Percentiles rank a stretch among this genome's conserved stretches.
Evolutionary conservation across 2,113 vertebrate genomes (phyloP).

Genomic region (Cathartes aura): DNA sequence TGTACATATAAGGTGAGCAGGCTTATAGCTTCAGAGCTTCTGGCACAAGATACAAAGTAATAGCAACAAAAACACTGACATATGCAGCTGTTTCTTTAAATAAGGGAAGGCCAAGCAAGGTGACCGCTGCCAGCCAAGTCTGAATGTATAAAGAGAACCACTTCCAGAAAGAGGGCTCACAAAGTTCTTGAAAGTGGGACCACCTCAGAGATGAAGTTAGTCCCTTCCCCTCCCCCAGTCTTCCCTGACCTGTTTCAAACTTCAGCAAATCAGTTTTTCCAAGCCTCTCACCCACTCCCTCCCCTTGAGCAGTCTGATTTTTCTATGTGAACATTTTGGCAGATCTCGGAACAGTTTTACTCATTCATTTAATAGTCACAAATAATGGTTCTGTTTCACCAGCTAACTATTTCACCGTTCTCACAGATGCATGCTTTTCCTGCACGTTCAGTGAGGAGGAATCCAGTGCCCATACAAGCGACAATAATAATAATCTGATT

Average conservation of each 20-base stretch:
- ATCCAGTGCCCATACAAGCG: not conserved
- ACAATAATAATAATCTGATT: not conserved
- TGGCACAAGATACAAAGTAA: slow-evolving; percentile 59
- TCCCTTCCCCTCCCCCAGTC: slow-evolving; percentile 47
- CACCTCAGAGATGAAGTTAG: slow-evolving; percentile 77
- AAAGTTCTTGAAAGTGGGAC: slow-evolving; percentile 75
- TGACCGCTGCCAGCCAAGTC: slow-evolving; percentile 66
- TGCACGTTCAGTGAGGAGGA: not conserved
- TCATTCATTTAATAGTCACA: slow-evolving; percentile 57
- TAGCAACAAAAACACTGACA: slow-evolving; percentile 63
- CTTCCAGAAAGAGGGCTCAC: slow-evolving; percentile 76
- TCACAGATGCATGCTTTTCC: slow-evolving; percentile 22
- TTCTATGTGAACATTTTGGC: slow-evolving; percentile 66
- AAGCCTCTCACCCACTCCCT: not conserved
- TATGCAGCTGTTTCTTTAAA: slow-evolving; percentile 73
- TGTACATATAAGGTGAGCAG: slow-evolving; percentile 29
- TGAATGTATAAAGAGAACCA: slow-evolving; percentile 76
- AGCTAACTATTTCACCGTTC: slow-evolving; percentile 57
- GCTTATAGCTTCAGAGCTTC: slow-evolving; percentile 57
- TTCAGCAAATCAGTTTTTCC: slow-evolving; percentile 68
- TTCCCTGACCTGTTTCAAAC: slow-evolving; percentile 70
- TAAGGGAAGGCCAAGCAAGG: slow-evolving; percentile 64
- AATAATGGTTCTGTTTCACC: slow-evolving; percentile 47
- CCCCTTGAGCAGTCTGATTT: slow-evolving; percentile 56
- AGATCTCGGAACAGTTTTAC: slow-evolving; percentile 27